Conservation (phyloP, 2,888 invertebrate species). For the Tenthredo notha region DNA sequence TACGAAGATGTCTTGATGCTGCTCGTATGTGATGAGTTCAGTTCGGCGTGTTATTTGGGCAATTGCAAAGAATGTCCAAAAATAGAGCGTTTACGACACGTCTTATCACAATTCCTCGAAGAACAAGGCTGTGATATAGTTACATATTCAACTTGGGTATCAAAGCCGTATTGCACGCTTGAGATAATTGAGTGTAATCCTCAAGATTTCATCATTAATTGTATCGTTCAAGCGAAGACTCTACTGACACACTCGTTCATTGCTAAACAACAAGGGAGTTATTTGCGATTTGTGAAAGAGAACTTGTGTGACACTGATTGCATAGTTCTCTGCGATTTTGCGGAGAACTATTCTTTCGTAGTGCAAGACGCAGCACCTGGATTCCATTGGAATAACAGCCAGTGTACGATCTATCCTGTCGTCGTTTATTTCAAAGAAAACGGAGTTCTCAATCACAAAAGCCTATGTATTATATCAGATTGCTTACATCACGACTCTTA, state of each 20-base stretch:
- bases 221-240: background rate
- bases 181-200: constrained; percentile 49
- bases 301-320: constrained; percentile 41
- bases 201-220: background rate
- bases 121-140: no score
- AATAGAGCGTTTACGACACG: no score
- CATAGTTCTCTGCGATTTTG: constrained; percentile 4
- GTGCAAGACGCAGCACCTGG: constrained; percentile 59
- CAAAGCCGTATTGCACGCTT: background rate
- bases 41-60: constrained; percentile 21
- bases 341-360: constrained; percentile 56
- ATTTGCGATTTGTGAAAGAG: background rate
- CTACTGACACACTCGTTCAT: constrained; percentile 55
- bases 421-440: constrained; percentile 56
- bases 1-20: constrained; percentile 27
- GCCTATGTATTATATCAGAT: constrained; percentile 61
- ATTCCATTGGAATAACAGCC: constrained; percentile 60
- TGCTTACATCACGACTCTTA: constrained; percentile 56
- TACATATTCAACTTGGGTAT: background rate
- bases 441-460: constrained; percentile 54
- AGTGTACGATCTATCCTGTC: constrained; percentile 48
- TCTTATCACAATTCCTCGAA: no score
- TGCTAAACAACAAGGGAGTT: constrained; percentile 50
- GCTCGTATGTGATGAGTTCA: constrained; percentile 44
- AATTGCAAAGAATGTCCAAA: background rate